These are phyloP conservation scores for Artemia sinica DNA, from an alignment of 2,888 invertebrate genomes.

Conservation along the genomic window DNA sequence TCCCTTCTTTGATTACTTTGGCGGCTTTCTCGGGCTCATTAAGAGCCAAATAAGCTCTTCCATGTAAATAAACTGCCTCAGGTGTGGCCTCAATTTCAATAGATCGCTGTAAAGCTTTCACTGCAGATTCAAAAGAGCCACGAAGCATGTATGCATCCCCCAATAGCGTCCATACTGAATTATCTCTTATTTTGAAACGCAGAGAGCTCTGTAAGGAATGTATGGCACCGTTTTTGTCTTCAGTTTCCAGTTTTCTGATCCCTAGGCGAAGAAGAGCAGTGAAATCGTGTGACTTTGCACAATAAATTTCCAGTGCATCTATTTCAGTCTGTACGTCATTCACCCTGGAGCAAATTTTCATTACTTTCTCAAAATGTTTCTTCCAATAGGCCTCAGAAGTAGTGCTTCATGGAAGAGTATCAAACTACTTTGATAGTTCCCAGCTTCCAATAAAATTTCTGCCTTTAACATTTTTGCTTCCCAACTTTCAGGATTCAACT, in stretches of 20 bases:
- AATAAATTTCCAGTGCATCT: neutral
- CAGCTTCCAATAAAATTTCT: neutral
- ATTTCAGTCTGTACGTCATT: neutral
- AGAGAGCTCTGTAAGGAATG: too few relatives aligned
- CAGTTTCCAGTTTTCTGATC: neutral
- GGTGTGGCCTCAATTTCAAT: too few relatives aligned
- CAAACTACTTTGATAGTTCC: neutral
- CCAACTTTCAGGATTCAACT: slow-evolving; percentile 2
- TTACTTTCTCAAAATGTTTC: neutral
- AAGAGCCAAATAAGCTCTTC: too few relatives aligned
- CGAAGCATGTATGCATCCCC: too few relatives aligned
- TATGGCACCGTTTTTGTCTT: too few relatives aligned
- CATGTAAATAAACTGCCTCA: too few relatives aligned
- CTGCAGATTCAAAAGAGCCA: too few relatives aligned
- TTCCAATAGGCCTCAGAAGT: neutral
- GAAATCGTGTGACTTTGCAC: neutral
- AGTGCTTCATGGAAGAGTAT: neutral
- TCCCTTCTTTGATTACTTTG: too few relatives aligned
- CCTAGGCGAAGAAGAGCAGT: neutral
- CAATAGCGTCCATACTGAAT: too few relatives aligned
- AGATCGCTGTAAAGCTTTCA: too few relatives aligned
- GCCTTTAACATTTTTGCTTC: neutral
- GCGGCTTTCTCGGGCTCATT: too few relatives aligned
- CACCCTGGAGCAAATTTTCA: neutral
- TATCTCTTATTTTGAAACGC: too few relatives aligned